Evolutionary conservation across 2,888 invertebrate species (phyloP), one percentile per base, ranked within the genome.

Genomic region (Synergus umbraculus): DNA sequence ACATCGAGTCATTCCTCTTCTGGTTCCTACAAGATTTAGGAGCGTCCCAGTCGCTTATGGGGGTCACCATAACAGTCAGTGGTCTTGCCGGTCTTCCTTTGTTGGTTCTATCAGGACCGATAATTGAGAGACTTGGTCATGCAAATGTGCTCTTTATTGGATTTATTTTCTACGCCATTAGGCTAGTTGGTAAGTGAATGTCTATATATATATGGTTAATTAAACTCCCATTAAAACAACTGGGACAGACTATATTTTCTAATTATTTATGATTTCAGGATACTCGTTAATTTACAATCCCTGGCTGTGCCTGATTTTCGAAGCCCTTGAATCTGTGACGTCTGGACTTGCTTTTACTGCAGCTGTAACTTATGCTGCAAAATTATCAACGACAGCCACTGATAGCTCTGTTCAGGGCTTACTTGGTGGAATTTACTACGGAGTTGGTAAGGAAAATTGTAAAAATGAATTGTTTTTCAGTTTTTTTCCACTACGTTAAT

Each of bases 1-100:
- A 96, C 92, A 95, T 97, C 85, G 96, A 97, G 92, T 96, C 96
- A 85, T 97, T 96, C 92, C 93, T 96, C 44, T 96, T 96, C 92
- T 96, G 96, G 96, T 93, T 96, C 81, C 93, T 96, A 46, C 96
- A 97, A 90, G 96, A 96, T 91, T 92, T 96, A 82, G 96, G 96
- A 5, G 96, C 95, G 0, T 95, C 96, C 0, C 94, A 95, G 76
- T 95, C 95, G 0, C 93, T 96, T 78, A 96, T 97, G 96, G 96
- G 96, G 15, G 94, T 96, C 85, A 96, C 96, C 0, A 95, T 96
- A 86, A 96, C 96, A 0, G 96, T 96, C 76, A 96, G 96, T 1
- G 96, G 96, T 13, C 93, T 96, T 9, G 95, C 96, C 1, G 96
- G 96, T 0, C 94, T 97, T 76, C 96, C 96, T 0, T 93, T 96